phyloP scores from a whole-genome alignment of 2,888 invertebrate genomes.

The Dexiosoma caninum region DNA sequence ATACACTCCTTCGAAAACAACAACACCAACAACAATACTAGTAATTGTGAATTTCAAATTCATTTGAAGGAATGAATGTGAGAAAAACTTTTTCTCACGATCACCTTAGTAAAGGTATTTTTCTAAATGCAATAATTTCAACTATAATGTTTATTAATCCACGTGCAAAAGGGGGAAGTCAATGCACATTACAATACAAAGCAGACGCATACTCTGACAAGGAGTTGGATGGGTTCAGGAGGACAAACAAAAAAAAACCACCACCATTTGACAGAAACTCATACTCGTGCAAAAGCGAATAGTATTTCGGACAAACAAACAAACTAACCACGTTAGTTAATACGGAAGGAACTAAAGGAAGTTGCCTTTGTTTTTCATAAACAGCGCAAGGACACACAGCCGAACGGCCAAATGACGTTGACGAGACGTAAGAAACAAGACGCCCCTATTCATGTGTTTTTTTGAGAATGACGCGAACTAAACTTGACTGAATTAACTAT shows the following conservation, averaged over 20 bases:
- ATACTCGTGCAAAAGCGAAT: background rate
- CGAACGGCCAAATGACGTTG: constrained; percentile 19
- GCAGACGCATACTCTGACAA: constrained; percentile 6
- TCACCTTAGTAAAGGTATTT: constrained; percentile 52
- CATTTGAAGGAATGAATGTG: constrained; percentile 64
- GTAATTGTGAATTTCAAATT: constrained; percentile 23
- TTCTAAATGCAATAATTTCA: constrained; percentile 52
- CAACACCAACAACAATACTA: too few species aligned
- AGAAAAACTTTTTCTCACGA: constrained; percentile 75
- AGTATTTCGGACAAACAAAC: constrained; percentile 48
- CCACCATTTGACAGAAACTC: constrained; percentile 21
- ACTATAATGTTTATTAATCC: constrained; percentile 68
- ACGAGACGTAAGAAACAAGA: constrained; percentile 29
- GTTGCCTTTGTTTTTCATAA: constrained; percentile 26
- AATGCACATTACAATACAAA: constrained; percentile 50
- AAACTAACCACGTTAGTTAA: constrained; percentile 37
- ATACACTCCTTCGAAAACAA: background rate
- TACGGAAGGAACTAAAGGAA: constrained; percentile 62
- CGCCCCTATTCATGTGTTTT: constrained; percentile 53
- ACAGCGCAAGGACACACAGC: constrained; percentile 9
- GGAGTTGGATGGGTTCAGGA: constrained; percentile 41
- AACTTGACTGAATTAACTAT: background rate
- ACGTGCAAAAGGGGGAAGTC: constrained; percentile 76
- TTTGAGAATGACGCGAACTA: constrained; percentile 22
- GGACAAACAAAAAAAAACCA: constrained; percentile 17